Conservation (phyloP, 2,797 vertebrate species). For the Gallinago nigripennis region DNA sequence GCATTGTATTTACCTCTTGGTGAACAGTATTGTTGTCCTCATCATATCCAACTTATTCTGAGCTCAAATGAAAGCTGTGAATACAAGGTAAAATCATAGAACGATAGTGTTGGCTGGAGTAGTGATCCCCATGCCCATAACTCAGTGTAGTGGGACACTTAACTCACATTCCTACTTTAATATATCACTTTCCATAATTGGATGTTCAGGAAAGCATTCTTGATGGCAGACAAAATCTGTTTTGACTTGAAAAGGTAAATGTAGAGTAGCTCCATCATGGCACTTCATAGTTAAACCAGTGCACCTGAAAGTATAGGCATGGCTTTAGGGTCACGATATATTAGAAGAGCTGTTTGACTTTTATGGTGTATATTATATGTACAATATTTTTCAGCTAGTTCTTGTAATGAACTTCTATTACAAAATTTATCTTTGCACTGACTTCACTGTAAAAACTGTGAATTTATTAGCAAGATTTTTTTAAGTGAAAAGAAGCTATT, state of each 20-base stretch:
- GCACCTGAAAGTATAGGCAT: neutral
- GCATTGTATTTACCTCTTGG: neutral
- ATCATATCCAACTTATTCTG: neutral
- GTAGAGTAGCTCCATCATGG: neutral
- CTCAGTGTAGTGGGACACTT: neutral
- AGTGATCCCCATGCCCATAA: neutral
- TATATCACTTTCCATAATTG: rapidly evolving
- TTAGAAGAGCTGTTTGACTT: neutral
- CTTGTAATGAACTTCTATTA: neutral
- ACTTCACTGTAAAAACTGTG: slow-evolving; percentile 43
- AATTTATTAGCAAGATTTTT: slow-evolving; percentile 62
- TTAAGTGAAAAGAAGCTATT: slow-evolving; percentile 37
- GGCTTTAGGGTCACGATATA: neutral
- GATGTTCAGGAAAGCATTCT: neutral
- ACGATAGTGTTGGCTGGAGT: neutral
- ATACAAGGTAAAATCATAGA: neutral
- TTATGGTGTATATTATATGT: neutral
- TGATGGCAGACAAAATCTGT: neutral
- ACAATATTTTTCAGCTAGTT: neutral
- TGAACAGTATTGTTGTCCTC: neutral
- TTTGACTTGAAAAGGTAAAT: neutral
- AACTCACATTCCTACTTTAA: neutral
- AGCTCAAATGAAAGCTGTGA: neutral
- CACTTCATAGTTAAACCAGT: neutral
- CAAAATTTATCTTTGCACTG: slow-evolving; percentile 44